phyloP scores from a whole-genome alignment of 1,140 invertebrate genomes.

The Phocides pigmalion region DNA sequence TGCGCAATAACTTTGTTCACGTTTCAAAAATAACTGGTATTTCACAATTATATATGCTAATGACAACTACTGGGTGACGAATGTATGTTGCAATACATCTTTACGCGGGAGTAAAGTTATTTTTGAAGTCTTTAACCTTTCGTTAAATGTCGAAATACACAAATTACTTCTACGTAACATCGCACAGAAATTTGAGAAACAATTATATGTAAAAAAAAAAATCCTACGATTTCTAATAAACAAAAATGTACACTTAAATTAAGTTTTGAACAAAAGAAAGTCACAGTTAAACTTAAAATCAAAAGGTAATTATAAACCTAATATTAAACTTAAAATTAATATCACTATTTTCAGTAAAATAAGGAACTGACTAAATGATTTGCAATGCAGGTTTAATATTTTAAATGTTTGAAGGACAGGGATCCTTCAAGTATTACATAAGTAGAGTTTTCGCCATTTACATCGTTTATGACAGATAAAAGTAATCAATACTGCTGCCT shows the following conservation, averaged over 20 bases:
- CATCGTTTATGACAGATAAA: too few relatives aligned
- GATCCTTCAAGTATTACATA: too few relatives aligned
- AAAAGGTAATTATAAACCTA: constrained; percentile 28
- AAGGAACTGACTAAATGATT: constrained; percentile 63
- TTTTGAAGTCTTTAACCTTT: constrained; percentile 24
- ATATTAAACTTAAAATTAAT: constrained; percentile 70
- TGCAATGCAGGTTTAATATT: constrained; percentile 13
- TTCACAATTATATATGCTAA: background rate
- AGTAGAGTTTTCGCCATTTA: too few relatives aligned
- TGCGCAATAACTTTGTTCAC: background rate
- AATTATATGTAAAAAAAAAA: background rate
- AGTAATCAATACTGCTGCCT: too few relatives aligned
- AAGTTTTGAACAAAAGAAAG: constrained; percentile 12
- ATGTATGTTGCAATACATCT: background rate
- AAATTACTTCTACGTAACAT: constrained; percentile 9
- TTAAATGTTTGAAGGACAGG: constrained; percentile 8
- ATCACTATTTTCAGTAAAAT: constrained; percentile 70
- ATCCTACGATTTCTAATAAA: constrained; percentile 1
- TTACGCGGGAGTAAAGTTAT: background rate
- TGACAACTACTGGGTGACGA: background rate
- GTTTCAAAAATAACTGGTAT: constrained; percentile 1
- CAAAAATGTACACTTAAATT: constrained; percentile 9
- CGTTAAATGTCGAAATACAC: constrained; percentile 2
- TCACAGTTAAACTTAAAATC: constrained; percentile 1
- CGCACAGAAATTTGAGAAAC: constrained; percentile 4